A percentile compares a stretch with the other conserved stretches of the same genome.
Evolutionary conservation across 2,888 invertebrate species (phyloP).

Genomic region (Aphidius colemani): DNA sequence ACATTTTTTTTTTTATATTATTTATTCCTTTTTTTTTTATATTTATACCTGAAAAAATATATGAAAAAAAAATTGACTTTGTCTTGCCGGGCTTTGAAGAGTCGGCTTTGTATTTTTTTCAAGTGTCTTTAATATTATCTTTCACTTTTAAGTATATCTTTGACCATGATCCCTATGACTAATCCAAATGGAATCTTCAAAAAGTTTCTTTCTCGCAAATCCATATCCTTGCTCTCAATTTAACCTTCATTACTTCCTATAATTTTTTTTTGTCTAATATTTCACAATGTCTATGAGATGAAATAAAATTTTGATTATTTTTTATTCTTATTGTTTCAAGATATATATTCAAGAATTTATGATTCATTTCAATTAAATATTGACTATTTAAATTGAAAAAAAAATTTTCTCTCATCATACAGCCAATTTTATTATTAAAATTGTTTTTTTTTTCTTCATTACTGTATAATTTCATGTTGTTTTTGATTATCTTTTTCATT

Average conservation of each 20-base stretch:
- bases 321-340: too few relatives aligned
- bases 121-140: conserved; percentile 10
- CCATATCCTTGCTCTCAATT: neutral
- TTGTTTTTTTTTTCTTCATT: too few relatives aligned
- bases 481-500: too few relatives aligned
- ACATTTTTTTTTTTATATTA: neutral
- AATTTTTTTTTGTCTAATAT: neutral
- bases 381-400: too few relatives aligned
- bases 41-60: conserved; percentile 20
- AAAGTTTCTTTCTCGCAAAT: conserved; percentile 40
- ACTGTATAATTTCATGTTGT: too few relatives aligned
- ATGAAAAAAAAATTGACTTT: conserved; percentile 1
- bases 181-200: conserved; percentile 49
- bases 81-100: conserved; percentile 15
- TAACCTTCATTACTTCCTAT: conserved; percentile 14
- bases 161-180: conserved; percentile 36
- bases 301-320: too few relatives aligned
- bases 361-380: too few relatives aligned
- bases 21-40: neutral
- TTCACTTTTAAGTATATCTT: conserved; percentile 19
- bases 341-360: too few relatives aligned
- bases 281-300: neutral
- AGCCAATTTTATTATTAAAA: too few relatives aligned
- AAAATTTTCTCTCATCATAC: too few relatives aligned
- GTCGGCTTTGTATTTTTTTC: conserved; percentile 19